Evolutionary conservation across 2,113 vertebrate species (phyloP).

Genomic region (Microtus ochrogaster): DNA sequence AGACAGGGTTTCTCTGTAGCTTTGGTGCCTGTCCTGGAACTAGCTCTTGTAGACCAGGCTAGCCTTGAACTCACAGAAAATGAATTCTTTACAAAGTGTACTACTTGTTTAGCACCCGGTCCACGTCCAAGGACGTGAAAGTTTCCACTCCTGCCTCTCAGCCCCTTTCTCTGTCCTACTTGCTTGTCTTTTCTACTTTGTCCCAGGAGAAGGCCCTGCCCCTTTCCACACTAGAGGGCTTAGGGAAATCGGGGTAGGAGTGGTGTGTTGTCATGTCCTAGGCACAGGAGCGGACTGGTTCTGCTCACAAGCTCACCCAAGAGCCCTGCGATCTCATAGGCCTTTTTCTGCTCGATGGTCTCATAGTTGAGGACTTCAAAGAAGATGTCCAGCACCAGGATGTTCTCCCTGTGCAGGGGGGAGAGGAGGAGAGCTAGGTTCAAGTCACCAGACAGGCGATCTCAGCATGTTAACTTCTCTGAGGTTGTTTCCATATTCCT

Average conservation of each 20-base stretch:
- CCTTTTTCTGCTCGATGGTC: constrained; percentile 99
- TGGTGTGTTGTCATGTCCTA: neutral
- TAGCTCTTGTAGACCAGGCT: too few species aligned
- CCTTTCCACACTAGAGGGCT: neutral
- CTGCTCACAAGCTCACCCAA: constrained; percentile 90
- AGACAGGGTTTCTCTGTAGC: too few species aligned
- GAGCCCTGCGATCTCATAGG: constrained; percentile 97
- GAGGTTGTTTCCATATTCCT: neutral
- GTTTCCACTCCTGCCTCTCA: neutral
- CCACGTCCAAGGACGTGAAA: constrained; percentile 11
- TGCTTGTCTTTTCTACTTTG: neutral
- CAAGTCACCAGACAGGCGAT: constrained; percentile 52
- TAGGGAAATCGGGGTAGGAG: neutral
- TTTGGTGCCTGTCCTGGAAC: too few species aligned
- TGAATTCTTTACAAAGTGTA: constrained; percentile 20
- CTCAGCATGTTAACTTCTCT: constrained; percentile 14
- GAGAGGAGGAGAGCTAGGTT: constrained; percentile 49
- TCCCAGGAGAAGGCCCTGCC: neutral
- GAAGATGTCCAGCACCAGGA: constrained; percentile 98
- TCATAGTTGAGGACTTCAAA: constrained; percentile 99
- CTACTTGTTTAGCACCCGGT: neutral
- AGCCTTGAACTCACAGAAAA: too few species aligned
- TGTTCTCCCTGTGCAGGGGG: constrained; percentile 93
- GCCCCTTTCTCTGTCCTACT: neutral
- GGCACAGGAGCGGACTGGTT: constrained; percentile 16